phyloP scores from a whole-genome alignment of 2,113 vertebrate species.

The Pachypanchax playfairii region DNA sequence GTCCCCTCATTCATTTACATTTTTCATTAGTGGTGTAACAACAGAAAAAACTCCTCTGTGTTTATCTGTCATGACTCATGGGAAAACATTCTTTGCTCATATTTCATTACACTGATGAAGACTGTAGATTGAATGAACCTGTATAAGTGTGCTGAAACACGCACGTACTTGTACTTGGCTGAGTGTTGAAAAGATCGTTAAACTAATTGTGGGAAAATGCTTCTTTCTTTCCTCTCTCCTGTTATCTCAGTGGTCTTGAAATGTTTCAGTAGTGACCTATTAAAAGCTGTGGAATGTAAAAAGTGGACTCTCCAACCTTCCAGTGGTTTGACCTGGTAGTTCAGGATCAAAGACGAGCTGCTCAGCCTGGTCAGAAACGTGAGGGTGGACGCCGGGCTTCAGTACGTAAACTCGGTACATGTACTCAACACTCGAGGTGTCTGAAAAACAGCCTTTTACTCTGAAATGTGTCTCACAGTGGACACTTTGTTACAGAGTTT shows the following conservation, averaged over 20 bases:
- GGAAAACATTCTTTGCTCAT: too few species aligned
- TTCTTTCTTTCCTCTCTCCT: not conserved
- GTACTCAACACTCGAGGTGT: slow-evolving; percentile 8
- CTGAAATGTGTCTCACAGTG: not conserved
- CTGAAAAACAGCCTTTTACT: slow-evolving; percentile 33
- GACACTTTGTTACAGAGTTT: slow-evolving; percentile 5
- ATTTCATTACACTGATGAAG: too few species aligned
- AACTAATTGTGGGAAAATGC: slow-evolving; percentile 7
- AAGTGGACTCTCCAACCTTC: slow-evolving; percentile 62
- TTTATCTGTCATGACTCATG: too few species aligned
- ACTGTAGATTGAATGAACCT: too few species aligned
- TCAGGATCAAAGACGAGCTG: slow-evolving; percentile 69
- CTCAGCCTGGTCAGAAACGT: slow-evolving; percentile 3
- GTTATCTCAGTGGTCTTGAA: not conserved
- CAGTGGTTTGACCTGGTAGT: slow-evolving; percentile 62
- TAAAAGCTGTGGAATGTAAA: slow-evolving; percentile 74
- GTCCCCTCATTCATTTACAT: too few species aligned
- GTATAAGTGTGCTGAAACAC: too few species aligned
- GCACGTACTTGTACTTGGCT: too few species aligned
- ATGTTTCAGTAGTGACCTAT: slow-evolving; percentile 71
- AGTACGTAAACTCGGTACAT: not conserved
- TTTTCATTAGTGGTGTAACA: too few species aligned
- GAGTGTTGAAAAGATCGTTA: too few species aligned
- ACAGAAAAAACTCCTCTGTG: too few species aligned
- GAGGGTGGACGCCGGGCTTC: slow-evolving; percentile 28